Evolutionary conservation across 1,140 invertebrate genomes (phyloP).

Genomic region (Dysdera silvatica): DNA sequence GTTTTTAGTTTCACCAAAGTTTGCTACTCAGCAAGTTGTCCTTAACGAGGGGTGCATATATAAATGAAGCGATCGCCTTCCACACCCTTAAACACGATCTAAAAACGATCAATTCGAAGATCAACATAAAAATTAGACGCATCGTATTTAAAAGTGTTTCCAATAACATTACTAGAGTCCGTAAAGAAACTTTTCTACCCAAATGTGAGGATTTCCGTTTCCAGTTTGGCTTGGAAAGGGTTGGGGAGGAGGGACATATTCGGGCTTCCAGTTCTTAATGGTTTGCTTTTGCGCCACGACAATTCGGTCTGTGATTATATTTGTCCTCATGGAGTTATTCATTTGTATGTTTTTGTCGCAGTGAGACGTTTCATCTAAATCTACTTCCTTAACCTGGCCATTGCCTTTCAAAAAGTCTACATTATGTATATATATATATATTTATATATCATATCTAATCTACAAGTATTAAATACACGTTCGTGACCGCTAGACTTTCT

Average conservation of each 20-base stretch:
- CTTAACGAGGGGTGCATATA: too few species aligned
- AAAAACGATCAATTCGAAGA: too few species aligned
- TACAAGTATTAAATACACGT: constrained; percentile 30
- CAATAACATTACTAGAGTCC: neutral
- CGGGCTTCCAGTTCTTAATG: neutral
- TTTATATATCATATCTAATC: constrained; percentile 27
- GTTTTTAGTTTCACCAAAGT: too few species aligned
- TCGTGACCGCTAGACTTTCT: constrained; percentile 27
- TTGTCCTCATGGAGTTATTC: constrained; percentile 26
- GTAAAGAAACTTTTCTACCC: neutral
- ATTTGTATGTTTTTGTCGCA: constrained; percentile 25
- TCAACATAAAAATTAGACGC: too few species aligned
- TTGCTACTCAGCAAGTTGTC: too few species aligned
- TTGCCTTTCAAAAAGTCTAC: constrained; percentile 29
- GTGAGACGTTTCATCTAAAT: constrained; percentile 25
- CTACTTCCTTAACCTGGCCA: constrained; percentile 28
- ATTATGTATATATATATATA: constrained; percentile 31
- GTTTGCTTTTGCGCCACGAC: constrained; percentile 18
- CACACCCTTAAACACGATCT: too few species aligned
- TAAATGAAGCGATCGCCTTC: too few species aligned
- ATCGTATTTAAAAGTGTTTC: too few species aligned
- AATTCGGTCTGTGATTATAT: neutral
- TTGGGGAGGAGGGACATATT: neutral
- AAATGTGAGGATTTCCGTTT: neutral
- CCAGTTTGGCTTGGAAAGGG: neutral